Evolutionary conservation across 2,113 vertebrate genomes (phyloP), one percentile per base, ranked within the genome.

Genomic region (Myrmecophaga tridactyla): DNA sequence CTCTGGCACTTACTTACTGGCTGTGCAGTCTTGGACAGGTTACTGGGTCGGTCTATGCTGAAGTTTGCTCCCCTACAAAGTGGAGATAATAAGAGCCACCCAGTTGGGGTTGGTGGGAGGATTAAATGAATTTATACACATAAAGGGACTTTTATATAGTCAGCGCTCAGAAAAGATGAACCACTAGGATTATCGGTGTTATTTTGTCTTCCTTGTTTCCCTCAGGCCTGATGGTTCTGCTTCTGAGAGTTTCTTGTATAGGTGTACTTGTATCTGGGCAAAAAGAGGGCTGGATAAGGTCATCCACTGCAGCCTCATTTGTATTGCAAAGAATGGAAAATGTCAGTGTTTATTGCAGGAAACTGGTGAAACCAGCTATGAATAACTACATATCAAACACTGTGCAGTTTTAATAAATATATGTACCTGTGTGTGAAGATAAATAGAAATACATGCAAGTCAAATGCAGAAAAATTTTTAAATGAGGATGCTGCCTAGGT

Each of bases 51-150:
- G 72, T 39, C n/a, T 77, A 69, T 51, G 78, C 8, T 78, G 78
- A 78, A 46, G 58, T 84, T 94, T 89, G 63, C 80, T 93, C 56
- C 56, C 80, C 63, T 63, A 29, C 70, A 70, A 84, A 91, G 39
- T 46, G 51, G 36, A 88, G 1, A 36, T 73, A 56, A 18, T 56
- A 67, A 48, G 43, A 39, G 27, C 18, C 31, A 14, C 0, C 36
- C 46, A 4, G 31, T 7, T 9, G 36, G 36, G 60, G 18, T 15
- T 23, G 83, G 12, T 15, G 39, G 65, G 46, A 73, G 27, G 73
- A 15, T 18, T 27, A 6, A 63, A 53, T 62, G 62, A 78, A 62
- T 48, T 63, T 15, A 31, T 6, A 31, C 41, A 4, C 1, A 7
- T 27, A 1, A 4, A 53, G 53, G 72, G 34, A 36, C 78, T 48